Evolutionary conservation across 2,888 invertebrate genomes (phyloP), one percentile per base, ranked within the genome.

Genomic region (Pyralis farinalis): DNA sequence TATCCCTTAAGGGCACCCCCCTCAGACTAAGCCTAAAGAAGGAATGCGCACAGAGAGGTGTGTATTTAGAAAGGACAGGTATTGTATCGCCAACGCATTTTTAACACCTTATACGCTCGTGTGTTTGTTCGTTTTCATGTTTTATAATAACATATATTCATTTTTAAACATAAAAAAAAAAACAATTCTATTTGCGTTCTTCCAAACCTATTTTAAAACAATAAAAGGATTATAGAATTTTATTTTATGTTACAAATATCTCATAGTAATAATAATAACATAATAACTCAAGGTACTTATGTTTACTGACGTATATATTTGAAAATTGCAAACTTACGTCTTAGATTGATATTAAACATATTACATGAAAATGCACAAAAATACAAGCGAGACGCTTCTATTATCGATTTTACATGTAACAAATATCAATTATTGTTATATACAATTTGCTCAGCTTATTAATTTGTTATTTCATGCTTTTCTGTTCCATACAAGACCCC

Each of bases 31-130:
- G 94, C 83, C 91, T 97, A 75, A 93, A 95, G 87, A 97, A 97
- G 93, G 97, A 97, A 92, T 97, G 97, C 91, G 94, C 95, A 81
- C 95, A 95, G 91, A 94, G 95, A 93, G 95, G 96, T 95, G 93
- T 93, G 93, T 93, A 91, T 91, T 90, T 92, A 83, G 86, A 86
- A 87, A 86, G 83, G 87, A 85, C 90, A 90, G 90, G 90, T 90
- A 90, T 90, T 80, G 90, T 90, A 90, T 90, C 90, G 89, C 89
- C 90, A 87, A 88, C 84, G 89, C 89, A 88, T 88, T 90, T 89
- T 88, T 90, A 90, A 90, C 90, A 82, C 85, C 25, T 88, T 75
- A 63, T 63, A 68, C 76, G 73, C 59, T 63, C 73, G 69, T 67
- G 72, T 63, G 76, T 68, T 71, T 69, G 68, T 48, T 47, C 61